Conservation (phyloP, 2,888 invertebrate species). For the Fragum sueziense region DNA sequence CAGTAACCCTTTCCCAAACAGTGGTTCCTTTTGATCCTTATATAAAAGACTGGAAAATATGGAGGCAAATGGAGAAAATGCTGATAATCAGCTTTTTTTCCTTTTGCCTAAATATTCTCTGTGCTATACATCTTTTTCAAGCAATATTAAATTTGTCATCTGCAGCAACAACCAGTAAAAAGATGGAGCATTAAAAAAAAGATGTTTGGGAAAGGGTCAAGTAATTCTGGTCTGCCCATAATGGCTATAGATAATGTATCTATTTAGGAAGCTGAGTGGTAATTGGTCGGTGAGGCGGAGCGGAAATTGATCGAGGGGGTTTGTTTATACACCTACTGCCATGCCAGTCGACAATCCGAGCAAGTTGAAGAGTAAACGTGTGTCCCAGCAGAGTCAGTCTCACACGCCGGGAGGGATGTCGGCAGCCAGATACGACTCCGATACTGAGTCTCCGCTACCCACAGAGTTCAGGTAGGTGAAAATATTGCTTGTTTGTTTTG, state of each 20-base stretch:
- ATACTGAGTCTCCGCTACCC: slow-evolving; percentile 65
- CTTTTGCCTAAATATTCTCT: not conserved
- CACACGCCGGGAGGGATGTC: slow-evolving; percentile 61
- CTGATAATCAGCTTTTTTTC: not conserved
- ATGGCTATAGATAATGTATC: slow-evolving; percentile 15
- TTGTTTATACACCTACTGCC: not conserved
- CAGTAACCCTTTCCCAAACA: not conserved
- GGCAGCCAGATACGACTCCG: slow-evolving; percentile 66
- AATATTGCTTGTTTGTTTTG: slow-evolving; percentile 1
- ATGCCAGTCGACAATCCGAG: slow-evolving; percentile 52
- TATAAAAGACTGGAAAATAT: not conserved
- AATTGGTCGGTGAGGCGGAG: slow-evolving; percentile 6
- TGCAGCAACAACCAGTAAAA: not conserved
- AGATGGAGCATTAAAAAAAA: too few species aligned
- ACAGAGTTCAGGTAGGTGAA: slow-evolving; percentile 62
- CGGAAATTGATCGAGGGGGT: slow-evolving; percentile 11
- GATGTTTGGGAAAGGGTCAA: not conserved
- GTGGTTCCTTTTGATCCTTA: not conserved
- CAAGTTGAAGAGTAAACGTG: slow-evolving; percentile 50
- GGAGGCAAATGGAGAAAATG: not conserved
- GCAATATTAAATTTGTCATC: not conserved
- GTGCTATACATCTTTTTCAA: not conserved
- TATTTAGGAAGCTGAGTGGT: slow-evolving; percentile 6
- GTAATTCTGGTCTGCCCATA: not conserved
- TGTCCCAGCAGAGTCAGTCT: slow-evolving; percentile 42